phyloP scores from a whole-genome alignment of 35 echinoderm and acorn worm genomes.

The Heliocidaris tuberculata region DNA sequence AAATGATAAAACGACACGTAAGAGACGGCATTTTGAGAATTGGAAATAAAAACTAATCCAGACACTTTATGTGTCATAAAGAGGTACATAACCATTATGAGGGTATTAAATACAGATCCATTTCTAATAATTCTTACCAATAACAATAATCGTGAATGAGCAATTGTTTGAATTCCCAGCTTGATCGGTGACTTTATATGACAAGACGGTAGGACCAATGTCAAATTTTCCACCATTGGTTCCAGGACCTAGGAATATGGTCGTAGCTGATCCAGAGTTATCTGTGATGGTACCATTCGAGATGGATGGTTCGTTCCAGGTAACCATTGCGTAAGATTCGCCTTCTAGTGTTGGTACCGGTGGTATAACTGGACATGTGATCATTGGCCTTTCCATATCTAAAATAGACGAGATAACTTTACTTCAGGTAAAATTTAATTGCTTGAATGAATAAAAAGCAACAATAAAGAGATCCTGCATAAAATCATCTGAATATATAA shows the following conservation, averaged over 20 bases:
- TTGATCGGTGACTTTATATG: neutral
- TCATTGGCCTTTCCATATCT: neutral
- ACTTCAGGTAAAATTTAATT: neutral
- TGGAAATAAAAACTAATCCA: no score
- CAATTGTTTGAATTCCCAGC: neutral
- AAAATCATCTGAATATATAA: no score
- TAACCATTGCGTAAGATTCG: neutral
- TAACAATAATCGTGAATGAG: neutral
- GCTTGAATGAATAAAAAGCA: neutral
- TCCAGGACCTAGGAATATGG: neutral
- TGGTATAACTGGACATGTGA: conserved; percentile 9
- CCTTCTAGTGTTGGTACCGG: neutral
- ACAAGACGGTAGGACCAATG: neutral
- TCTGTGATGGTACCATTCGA: neutral
- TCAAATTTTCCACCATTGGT: neutral
- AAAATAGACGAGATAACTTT: neutral
- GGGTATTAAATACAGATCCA: neutral
- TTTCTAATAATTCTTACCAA: neutral
- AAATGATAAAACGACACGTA: no score
- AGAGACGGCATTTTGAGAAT: no score
- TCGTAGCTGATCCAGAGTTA: neutral
- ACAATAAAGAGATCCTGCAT: no score
- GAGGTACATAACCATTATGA: neutral
- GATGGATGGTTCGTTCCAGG: neutral
- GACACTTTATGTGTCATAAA: neutral